phyloP scores from a whole-genome alignment of 1,140 invertebrate genomes.

The Psilanteris sp. region DNA sequence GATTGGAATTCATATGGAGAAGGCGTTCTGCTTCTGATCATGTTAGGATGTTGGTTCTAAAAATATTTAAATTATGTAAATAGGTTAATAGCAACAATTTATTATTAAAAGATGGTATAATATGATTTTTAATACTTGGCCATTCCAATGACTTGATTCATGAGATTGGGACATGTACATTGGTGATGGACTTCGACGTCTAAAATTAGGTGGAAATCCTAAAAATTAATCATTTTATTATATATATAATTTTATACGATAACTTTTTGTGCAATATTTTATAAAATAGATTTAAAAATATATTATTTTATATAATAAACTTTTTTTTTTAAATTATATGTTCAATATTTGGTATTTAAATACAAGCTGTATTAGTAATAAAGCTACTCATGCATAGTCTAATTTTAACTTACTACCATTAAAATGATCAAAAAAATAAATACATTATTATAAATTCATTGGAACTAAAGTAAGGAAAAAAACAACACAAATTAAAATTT shows the following conservation, averaged over 20 bases:
- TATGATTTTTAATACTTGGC: slow-evolving; percentile 60
- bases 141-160: slow-evolving; percentile 72
- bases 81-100: not conserved
- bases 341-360: no score
- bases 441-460: no score
- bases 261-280: no score
- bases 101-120: not conserved
- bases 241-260: no score
- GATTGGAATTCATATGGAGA: slow-evolving; percentile 74
- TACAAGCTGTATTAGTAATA: no score
- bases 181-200: slow-evolving; percentile 75
- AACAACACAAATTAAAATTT: not conserved
- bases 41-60: slow-evolving; percentile 65
- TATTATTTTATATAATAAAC: no score
- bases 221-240: no score
- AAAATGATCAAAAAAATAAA: no score
- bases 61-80: slow-evolving; percentile 9
- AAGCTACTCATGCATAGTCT: no score
- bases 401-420: no score
- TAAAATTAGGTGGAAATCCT: slow-evolving; percentile 68
- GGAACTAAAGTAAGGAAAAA: slow-evolving; percentile 19
- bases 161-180: slow-evolving; percentile 67
- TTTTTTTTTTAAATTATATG: no score
- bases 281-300: no score
- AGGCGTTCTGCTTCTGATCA: slow-evolving; percentile 71